Percentiles rank a stretch among this genome's conserved stretches.
phyloP scores from a whole-genome alignment of 2,888 invertebrate species.

The Corbicula japonica region DNA sequence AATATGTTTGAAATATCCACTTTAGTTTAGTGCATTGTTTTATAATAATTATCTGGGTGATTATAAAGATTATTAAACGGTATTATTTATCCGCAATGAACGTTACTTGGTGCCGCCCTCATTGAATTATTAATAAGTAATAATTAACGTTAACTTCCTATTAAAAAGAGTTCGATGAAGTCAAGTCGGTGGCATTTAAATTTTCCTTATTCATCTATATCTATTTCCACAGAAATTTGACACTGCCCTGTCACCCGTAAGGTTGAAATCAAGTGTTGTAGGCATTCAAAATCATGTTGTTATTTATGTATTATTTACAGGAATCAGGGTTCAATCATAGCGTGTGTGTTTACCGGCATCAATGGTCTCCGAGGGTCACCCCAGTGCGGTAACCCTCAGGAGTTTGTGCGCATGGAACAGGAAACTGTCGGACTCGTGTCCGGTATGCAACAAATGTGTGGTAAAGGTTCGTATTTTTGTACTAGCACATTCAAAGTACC shows the following conservation, averaged over 20 bases:
- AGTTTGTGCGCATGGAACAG: conserved; percentile 56
- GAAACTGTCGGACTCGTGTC: conserved; percentile 47
- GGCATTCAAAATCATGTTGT: neutral
- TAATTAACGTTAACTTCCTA: neutral
- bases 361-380: conserved; percentile 36
- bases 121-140: neutral
- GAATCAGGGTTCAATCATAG: conserved; percentile 44
- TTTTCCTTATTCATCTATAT: neutral
- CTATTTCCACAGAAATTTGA: neutral
- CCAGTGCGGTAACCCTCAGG: conserved; percentile 37
- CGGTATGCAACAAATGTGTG: conserved; percentile 58
- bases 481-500: too few species aligned
- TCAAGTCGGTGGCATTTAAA: neutral
- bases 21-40: too few species aligned
- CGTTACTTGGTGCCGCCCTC: neutral
- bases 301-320: conserved; percentile 25
- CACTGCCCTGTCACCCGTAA: neutral
- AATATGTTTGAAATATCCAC: too few species aligned
- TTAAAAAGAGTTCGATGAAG: neutral
- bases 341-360: conserved; percentile 49
- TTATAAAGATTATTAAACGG: neutral
- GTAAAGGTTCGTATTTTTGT: conserved; percentile 54
- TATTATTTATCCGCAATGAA: neutral
- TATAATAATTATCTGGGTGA: too few species aligned
- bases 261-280: neutral